Conservation (phyloP, 2,797 vertebrate genomes). For the Myiotriccus ornatus region DNA sequence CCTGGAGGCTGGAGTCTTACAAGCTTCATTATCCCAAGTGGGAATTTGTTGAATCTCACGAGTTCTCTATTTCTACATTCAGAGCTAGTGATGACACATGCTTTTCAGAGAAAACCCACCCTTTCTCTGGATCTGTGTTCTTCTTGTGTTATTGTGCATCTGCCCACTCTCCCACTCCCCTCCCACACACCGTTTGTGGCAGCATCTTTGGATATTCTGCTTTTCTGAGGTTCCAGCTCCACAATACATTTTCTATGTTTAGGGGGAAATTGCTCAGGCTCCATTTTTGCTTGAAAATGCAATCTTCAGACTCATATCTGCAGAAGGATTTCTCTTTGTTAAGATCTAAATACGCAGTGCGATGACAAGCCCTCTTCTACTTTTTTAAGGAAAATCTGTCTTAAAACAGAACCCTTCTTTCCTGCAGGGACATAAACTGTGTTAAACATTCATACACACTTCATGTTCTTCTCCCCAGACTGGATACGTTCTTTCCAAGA, state of each 20-base stretch:
- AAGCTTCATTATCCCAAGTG: neutral
- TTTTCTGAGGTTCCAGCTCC: neutral
- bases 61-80: neutral
- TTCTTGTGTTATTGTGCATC: constrained; percentile 14
- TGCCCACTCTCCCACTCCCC: constrained; percentile 58
- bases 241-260: neutral
- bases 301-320: constrained; percentile 7
- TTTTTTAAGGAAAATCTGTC: neutral
- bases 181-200: constrained; percentile 46
- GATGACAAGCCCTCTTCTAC: neutral
- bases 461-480: neutral
- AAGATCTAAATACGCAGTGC: neutral
- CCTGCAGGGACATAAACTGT: neutral
- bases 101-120: neutral
- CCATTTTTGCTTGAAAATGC: constrained; percentile 33
- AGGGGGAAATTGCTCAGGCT: neutral
- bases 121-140: constrained; percentile 40
- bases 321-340: constrained; percentile 31
- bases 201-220: neutral
- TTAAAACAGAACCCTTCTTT: constrained; percentile 20
- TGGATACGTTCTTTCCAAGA: neutral
- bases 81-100: constrained; percentile 1
- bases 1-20: neutral
- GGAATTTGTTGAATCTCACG: neutral
- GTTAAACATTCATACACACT: neutral